Conservation (phyloP, 2,797 vertebrate genomes). For the Coregonus sp. region DNA sequence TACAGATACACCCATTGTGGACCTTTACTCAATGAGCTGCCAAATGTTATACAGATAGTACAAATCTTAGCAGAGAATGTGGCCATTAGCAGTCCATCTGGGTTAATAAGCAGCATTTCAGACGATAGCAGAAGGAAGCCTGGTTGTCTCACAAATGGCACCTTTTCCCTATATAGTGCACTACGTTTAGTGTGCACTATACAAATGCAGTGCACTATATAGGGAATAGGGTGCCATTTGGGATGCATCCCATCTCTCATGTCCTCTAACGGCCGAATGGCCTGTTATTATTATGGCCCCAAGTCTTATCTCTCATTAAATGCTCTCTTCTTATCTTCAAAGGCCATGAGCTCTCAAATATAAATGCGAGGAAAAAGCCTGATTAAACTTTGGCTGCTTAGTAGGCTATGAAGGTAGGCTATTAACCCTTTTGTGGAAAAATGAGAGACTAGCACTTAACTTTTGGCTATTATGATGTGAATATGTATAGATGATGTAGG, state of each 20-base stretch:
- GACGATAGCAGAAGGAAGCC: background rate
- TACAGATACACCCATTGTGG: background rate
- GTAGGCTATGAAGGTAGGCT: slow-evolving; percentile 7
- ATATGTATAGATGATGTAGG: background rate
- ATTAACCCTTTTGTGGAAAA: slow-evolving; percentile 22
- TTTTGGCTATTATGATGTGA: background rate
- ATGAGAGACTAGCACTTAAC: background rate
- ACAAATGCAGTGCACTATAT: background rate
- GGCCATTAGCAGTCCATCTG: slow-evolving; percentile 30
- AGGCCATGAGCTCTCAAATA: slow-evolving; percentile 41
- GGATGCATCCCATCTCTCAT: slow-evolving; percentile 13
- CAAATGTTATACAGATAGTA: slow-evolving; percentile 29
- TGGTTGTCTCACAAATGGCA: background rate
- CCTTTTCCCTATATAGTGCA: background rate
- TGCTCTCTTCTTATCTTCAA: slow-evolving; percentile 51
- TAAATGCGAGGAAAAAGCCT: slow-evolving; percentile 19
- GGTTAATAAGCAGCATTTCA: slow-evolving; percentile 36
- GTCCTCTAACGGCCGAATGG: slow-evolving; percentile 15
- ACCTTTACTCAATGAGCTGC: slow-evolving; percentile 18
- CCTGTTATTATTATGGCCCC: slow-evolving; percentile 38
- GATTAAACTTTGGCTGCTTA: slow-evolving; percentile 7
- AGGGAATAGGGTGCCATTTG: background rate
- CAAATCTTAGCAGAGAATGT: slow-evolving; percentile 15
- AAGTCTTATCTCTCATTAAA: slow-evolving; percentile 57
- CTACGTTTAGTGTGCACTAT: background rate